Evolutionary conservation across 2,113 vertebrate species (phyloP).

Genomic region (Mixornis gularis): DNA sequence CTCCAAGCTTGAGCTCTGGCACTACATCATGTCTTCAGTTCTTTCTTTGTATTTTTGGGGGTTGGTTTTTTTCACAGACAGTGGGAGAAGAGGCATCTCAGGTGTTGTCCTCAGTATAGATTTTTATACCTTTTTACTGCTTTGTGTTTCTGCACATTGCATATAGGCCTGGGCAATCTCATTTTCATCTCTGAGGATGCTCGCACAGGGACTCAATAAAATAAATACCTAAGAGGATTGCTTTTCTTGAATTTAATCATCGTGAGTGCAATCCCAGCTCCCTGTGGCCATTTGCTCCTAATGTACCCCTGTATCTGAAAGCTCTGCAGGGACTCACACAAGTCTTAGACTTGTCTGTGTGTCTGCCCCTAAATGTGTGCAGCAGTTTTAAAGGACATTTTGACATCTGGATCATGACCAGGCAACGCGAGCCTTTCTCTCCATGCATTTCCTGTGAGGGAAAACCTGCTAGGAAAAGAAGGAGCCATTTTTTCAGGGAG

Average conservation of each 20-base stretch:
- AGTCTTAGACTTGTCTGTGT: background rate
- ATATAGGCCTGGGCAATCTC: background rate
- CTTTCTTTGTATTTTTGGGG: background rate
- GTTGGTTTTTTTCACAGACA: background rate
- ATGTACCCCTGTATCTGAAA: background rate
- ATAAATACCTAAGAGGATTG: background rate
- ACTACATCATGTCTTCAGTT: background rate
- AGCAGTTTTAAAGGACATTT: background rate
- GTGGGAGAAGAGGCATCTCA: background rate
- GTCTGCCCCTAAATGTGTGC: background rate
- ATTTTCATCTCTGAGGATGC: background rate
- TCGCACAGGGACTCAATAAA: background rate
- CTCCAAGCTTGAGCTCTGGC: background rate
- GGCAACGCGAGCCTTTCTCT: background rate
- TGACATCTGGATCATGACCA: background rate
- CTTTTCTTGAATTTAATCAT: background rate
- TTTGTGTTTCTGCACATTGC: background rate
- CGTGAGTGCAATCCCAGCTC: background rate
- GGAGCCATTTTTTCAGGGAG: background rate
- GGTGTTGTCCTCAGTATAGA: background rate
- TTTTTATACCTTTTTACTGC: background rate
- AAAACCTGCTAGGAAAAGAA: background rate
- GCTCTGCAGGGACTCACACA: background rate
- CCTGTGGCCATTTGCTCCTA: background rate
- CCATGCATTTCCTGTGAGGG: background rate